Conservation (phyloP, 2,888 invertebrate species). For the Augochlorella aurata region DNA sequence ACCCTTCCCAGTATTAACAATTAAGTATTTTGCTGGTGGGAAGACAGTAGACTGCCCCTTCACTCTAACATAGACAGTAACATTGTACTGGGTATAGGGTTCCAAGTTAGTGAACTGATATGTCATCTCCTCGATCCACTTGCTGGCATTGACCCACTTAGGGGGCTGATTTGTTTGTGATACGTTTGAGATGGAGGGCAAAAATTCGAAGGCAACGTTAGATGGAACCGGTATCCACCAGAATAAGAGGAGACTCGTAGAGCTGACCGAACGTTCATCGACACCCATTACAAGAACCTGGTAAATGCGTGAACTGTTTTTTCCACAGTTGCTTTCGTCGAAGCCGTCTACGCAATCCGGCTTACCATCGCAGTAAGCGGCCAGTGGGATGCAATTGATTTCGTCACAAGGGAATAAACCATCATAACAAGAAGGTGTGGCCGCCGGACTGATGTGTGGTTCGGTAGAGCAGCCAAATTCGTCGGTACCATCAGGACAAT, state of each 20-base stretch:
- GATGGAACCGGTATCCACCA: constrained; percentile 85
- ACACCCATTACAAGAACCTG: constrained; percentile 86
- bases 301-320: constrained; percentile 82
- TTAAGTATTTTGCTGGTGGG: constrained; percentile 85
- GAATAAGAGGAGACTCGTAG: constrained; percentile 86
- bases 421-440: constrained; percentile 82
- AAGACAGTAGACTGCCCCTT: constrained; percentile 84
- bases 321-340: constrained; percentile 88
- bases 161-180: constrained; percentile 74
- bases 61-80: constrained; percentile 88
- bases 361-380: constrained; percentile 86
- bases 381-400: constrained; percentile 85
- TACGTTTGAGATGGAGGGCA: constrained; percentile 87
- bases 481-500: constrained; percentile 85
- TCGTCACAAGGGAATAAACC: constrained; percentile 85
- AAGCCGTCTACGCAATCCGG: constrained; percentile 89
- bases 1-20: constrained; percentile 87
- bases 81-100: constrained; percentile 90
- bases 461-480: constrained; percentile 81
- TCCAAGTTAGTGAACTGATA: constrained; percentile 86
- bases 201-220: constrained; percentile 84
- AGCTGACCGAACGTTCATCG: constrained; percentile 85
- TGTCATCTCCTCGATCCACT: constrained; percentile 86
- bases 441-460: constrained; percentile 76
- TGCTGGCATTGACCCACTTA: constrained; percentile 84